Conservation (phyloP, 1,140 invertebrate genomes). For the Scaptodrosophila lebanonensis region DNA sequence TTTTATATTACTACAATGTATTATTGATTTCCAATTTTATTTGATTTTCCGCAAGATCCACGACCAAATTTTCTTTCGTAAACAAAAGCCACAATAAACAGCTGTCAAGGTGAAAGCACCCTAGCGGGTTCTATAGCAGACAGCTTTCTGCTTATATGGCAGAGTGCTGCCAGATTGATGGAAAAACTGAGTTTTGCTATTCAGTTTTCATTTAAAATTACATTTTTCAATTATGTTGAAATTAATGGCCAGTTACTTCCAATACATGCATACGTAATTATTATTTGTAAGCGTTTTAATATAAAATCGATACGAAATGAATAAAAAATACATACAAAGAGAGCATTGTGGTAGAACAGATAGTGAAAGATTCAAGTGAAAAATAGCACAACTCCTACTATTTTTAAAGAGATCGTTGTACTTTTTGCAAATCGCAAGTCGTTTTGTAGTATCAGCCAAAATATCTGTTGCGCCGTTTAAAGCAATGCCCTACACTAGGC, state of each 20-base stretch:
- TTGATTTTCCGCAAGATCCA: no score
- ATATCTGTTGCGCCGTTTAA: conserved; percentile 15
- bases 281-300: no score
- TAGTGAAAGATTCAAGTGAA: no score
- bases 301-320: no score
- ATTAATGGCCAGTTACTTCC: no score
- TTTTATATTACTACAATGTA: conserved; percentile 20
- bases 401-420: no score
- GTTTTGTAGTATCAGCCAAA: neutral
- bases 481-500: conserved; percentile 51
- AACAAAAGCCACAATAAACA: conserved; percentile 28
- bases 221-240: neutral
- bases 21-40: conserved; percentile 13
- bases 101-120: neutral
- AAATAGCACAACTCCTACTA: no score
- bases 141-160: neutral
- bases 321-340: no score
- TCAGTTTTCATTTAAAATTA: conserved; percentile 1
- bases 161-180: conserved; percentile 13
- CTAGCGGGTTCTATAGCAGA: conserved; percentile 9
- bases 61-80: conserved; percentile 7
- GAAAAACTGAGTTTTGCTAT: neutral
- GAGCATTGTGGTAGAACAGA: no score
- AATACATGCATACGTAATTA: no score
- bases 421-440: no score